A percentile compares a stretch with the other conserved stretches of the same genome.
Conservation (phyloP, 1,140 invertebrate genomes). For the Bombus confusus region DNA sequence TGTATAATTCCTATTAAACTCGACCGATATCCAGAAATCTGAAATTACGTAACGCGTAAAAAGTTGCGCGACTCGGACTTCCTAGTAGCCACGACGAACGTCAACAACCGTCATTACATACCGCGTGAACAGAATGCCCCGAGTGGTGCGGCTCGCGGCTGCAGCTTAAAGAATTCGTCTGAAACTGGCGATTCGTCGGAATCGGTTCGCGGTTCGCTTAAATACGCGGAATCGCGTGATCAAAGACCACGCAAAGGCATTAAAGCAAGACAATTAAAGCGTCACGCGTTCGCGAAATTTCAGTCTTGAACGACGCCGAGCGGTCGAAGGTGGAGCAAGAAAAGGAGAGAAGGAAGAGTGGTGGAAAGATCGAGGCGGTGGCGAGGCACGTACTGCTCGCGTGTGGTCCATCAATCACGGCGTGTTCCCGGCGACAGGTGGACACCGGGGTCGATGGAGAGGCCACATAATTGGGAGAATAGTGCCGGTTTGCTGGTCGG, state of each 20-base stretch:
- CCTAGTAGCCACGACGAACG: background rate
- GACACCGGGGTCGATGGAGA: conserved; percentile 74
- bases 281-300: conserved; percentile 35
- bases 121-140: background rate
- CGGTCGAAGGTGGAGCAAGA: background rate
- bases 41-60: background rate
- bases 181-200: background rate
- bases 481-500: conserved; percentile 74
- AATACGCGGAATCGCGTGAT: too few relatives aligned
- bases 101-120: background rate
- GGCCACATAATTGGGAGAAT: conserved; percentile 76
- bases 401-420: conserved; percentile 75
- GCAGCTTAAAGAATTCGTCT: background rate
- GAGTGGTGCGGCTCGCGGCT: background rate
- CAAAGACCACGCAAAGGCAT: background rate
- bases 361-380: background rate
- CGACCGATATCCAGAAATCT: too few relatives aligned
- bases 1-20: too few relatives aligned
- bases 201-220: background rate
- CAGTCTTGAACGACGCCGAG: background rate
- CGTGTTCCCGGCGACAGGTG: conserved; percentile 74
- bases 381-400: conserved; percentile 60
- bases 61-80: background rate
- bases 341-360: background rate
- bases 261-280: conserved; percentile 37